Evolutionary conservation across 1,140 invertebrate species (phyloP).

Genomic region (Hetaerina americana): DNA sequence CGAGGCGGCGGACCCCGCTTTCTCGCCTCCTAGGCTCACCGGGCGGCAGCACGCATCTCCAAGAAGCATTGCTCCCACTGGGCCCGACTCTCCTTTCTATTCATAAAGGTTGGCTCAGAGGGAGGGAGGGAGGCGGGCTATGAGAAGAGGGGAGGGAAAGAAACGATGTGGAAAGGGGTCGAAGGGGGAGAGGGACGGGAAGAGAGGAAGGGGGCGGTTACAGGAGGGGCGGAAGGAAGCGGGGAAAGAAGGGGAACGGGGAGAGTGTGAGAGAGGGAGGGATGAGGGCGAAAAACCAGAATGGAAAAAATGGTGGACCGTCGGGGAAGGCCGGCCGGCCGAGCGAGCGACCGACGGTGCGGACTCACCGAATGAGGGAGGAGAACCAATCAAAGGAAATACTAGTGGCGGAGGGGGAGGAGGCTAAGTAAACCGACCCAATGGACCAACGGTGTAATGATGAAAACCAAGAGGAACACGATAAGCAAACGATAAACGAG

Average conservation of each 20-base stretch:
- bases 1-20: no score
- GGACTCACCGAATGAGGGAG: no score
- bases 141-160: not conserved
- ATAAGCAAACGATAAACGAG: no score
- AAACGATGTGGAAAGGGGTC: not conserved
- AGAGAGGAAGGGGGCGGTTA: not conserved
- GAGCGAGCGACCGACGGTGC: no score
- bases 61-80: not conserved
- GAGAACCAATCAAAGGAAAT: no score
- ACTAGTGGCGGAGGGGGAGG: no score
- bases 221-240: not conserved
- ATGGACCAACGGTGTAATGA: no score
- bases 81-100: not conserved
- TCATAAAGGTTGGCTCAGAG: not conserved
- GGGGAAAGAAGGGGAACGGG: no score
- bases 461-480: no score
- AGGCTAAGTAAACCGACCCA: no score
- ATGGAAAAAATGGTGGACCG: not conserved
- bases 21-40: not conserved
- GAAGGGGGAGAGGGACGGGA: not conserved
- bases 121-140: not conserved
- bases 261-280: not conserved
- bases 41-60: not conserved
- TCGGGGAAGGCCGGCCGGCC: no score
- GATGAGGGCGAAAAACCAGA: not conserved